Evolutionary conservation across 2,888 invertebrate species (phyloP).

Genomic region (Xylota sylvarum): DNA sequence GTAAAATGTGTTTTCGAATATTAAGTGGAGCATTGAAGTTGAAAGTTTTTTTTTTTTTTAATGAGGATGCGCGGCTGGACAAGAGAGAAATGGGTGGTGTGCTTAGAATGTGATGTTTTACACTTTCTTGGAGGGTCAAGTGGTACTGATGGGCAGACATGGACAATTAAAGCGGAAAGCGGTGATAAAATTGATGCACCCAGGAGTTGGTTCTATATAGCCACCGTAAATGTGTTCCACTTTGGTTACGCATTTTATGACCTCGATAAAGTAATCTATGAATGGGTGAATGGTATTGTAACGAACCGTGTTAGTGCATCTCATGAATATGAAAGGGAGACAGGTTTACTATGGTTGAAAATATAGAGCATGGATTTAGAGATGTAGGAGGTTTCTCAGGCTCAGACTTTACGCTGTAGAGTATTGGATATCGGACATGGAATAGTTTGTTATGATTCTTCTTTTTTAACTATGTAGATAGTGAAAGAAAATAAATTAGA

Average conservation of each 20-base stretch:
- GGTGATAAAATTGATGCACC: constrained; percentile 62
- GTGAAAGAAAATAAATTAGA: too few relatives aligned
- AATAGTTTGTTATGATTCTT: too few relatives aligned
- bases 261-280: constrained; percentile 32
- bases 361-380: neutral
- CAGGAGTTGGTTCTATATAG: constrained; percentile 6
- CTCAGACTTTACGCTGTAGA: neutral
- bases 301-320: constrained; percentile 57
- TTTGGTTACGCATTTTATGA: constrained; percentile 63
- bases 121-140: constrained; percentile 45
- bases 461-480: too few relatives aligned
- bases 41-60: constrained; percentile 24
- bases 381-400: neutral
- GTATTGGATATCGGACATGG: neutral
- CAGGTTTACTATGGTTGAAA: constrained; percentile 19
- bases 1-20: constrained; percentile 37
- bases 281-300: constrained; percentile 40
- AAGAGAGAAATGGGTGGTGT: neutral
- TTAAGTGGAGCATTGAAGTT: constrained; percentile 49
- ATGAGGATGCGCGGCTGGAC: constrained; percentile 35
- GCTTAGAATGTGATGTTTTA: constrained; percentile 56
- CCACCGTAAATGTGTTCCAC: constrained; percentile 45
- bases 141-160: constrained; percentile 54
- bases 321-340: constrained; percentile 64
- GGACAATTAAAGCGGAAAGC: constrained; percentile 66